Conservation (phyloP, 2,888 invertebrate genomes). For the Dolomedes plantarius region DNA sequence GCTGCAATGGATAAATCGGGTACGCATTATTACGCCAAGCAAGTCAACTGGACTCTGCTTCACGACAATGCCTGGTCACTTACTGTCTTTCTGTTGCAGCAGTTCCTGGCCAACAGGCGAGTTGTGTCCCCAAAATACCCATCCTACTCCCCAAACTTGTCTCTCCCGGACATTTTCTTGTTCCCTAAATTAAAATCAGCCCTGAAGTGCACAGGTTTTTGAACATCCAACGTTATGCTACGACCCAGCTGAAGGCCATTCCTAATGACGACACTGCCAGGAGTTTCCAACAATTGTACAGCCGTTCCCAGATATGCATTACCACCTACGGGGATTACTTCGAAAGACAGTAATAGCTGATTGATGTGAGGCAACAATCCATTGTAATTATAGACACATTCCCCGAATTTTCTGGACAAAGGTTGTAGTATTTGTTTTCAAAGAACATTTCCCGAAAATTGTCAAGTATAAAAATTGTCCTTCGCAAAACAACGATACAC, state of each 20-base stretch:
- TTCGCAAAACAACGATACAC: too few species aligned
- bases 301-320: not conserved
- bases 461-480: too few species aligned
- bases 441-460: too few species aligned
- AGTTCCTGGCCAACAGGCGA: not conserved
- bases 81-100: not conserved
- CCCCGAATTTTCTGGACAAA: conserved; percentile 11
- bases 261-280: not conserved
- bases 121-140: not conserved
- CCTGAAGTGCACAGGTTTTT: not conserved
- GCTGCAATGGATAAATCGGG: not conserved
- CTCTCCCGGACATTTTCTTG: not conserved
- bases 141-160: not conserved
- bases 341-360: not conserved
- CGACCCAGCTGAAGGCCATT: not conserved
- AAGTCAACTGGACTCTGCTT: not conserved
- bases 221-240: not conserved
- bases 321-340: conserved; percentile 12
- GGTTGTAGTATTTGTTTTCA: too few species aligned
- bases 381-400: conserved; percentile 4
- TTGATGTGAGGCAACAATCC: not conserved
- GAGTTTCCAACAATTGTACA: conserved; percentile 11
- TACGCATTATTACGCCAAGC: not conserved
- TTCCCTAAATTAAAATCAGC: not conserved
- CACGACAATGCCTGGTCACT: not conserved